Evolutionary conservation across 2,888 invertebrate species (phyloP), one percentile per base, ranked within the genome.

Genomic region (Aporophyla lueneburgensis): DNA sequence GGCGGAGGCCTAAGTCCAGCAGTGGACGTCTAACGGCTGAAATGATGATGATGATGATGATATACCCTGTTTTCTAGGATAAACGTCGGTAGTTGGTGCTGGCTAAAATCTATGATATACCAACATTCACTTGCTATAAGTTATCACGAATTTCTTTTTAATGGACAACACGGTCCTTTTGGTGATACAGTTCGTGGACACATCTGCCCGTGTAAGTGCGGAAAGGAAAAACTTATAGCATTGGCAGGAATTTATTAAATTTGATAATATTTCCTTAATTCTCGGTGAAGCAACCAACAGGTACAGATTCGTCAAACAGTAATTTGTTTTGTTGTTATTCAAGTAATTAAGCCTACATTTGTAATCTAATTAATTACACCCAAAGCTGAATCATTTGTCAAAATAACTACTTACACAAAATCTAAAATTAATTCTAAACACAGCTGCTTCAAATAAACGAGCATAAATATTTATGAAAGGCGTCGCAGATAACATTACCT

Each of bases 81-180:
- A 43, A 43, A 0, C 9, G 43, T 43, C 43, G 43, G 9, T 43
- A 10, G 43, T 9, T 43, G 43, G 0, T 43, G 43, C 43, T 43
- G 9, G 43, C 43, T 1, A 43, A 43, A n/a, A 79, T 80, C 71
- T 78, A 73, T 79, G 78, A 80, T 78, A 78, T 84, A 87, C 74
- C 40, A 81, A 75, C 77, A 62, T 71, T 66, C 56, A 27, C 43
- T 54, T 80, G 69, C 80, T 80, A 85, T 87, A 87, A 75, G 80
- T 87, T 86, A 78, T 73, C 68, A 66, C 73, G 19, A 77, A 69
- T 7, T 27, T n/a, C n/a, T n/a, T n/a, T n/a, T n/a, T n/a, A n/a
- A 9, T 43, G 43, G 43, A 9, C 43, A 43, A n/a, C n/a, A n/a
- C n/a, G n/a, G n/a, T n/a, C n/a, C n/a, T n/a, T n/a, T n/a, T n/a